These are phyloP conservation scores for Epinephelus malabaricus DNA, from an alignment of 2,797 vertebrate species.

Conservation along the genomic window DNA sequence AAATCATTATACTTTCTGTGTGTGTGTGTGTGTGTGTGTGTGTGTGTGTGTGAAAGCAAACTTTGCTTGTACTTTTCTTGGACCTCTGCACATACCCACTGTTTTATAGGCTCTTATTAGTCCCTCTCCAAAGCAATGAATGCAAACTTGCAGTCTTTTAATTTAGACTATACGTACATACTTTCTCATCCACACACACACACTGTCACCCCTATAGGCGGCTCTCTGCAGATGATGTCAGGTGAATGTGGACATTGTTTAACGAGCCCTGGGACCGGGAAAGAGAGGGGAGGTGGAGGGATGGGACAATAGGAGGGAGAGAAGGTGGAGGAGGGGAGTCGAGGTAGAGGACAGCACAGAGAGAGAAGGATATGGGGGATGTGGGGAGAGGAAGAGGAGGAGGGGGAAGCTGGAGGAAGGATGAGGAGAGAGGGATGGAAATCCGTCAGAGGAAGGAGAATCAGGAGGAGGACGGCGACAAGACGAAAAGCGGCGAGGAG, in stretches of 20 bases:
- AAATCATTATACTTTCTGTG: background rate
- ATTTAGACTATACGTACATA: conserved; percentile 33
- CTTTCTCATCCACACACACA: conserved; percentile 30
- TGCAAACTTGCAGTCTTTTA: conserved; percentile 47
- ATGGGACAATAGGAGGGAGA: conserved; percentile 54
- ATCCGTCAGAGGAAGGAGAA: conserved; percentile 44
- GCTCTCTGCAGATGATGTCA: conserved; percentile 72
- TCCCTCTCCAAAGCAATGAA: conserved; percentile 37
- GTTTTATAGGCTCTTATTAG: conserved; percentile 24
- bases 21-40: conserved; percentile 3
- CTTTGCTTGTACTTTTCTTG: conserved; percentile 30
- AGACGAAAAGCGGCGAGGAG: conserved; percentile 32
- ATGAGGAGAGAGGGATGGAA: conserved; percentile 37
- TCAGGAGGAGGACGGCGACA: background rate
- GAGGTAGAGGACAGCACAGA: conserved; percentile 61
- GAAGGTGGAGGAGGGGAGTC: conserved; percentile 21
- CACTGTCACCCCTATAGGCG: conserved; percentile 63
- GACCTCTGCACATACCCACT: conserved; percentile 24
- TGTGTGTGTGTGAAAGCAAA: conserved; percentile 12
- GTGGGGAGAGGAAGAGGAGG: background rate
- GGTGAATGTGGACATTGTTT: conserved; percentile 80
- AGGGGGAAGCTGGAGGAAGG: background rate
- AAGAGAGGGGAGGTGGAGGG: conserved; percentile 35
- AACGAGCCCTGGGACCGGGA: conserved; percentile 75
- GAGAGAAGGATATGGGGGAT: conserved; percentile 11